These are phyloP conservation scores for Emmelina monodactyla DNA, from an alignment of 2,888 invertebrate genomes.

Conservation along the genomic window DNA sequence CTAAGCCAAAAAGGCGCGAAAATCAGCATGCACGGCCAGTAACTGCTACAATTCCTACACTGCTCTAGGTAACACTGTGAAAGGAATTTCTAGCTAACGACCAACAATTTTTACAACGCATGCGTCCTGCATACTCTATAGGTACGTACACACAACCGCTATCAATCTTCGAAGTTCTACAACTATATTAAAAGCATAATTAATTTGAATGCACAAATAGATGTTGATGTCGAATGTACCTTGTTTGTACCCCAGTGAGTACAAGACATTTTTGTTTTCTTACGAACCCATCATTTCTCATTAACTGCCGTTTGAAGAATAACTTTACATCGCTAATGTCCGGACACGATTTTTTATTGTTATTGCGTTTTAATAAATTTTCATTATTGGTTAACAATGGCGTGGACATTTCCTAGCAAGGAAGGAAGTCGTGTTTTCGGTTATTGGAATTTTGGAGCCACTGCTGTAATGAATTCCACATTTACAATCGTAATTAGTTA, in stretches of 20 bases:
- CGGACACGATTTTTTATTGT: slow-evolving; percentile 65
- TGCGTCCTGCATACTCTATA: slow-evolving; percentile 53
- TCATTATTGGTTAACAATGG: slow-evolving; percentile 52
- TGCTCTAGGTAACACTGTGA: slow-evolving; percentile 25
- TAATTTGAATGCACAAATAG: too few species aligned
- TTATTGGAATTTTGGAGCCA: slow-evolving; percentile 21
- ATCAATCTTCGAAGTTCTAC: too few species aligned
- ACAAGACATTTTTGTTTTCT: slow-evolving; percentile 60
- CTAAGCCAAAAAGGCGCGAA: too few species aligned
- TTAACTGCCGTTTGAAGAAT: slow-evolving; percentile 65
- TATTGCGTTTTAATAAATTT: slow-evolving; percentile 63
- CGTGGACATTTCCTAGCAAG: slow-evolving; percentile 40
- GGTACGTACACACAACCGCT: too few species aligned
- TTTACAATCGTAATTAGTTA: too few species aligned
- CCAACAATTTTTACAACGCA: slow-evolving; percentile 51
- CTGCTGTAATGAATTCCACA: slow-evolving; percentile 8
- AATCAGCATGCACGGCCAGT: too few species aligned
- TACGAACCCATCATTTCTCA: slow-evolving; percentile 66
- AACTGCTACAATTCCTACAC: too few species aligned
- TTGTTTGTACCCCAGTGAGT: slow-evolving; percentile 38
- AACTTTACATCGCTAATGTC: slow-evolving; percentile 62
- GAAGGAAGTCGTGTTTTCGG: slow-evolving; percentile 50
- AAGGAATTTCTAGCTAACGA: slow-evolving; percentile 51
- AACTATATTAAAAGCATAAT: too few species aligned
- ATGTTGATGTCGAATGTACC: slow-evolving; percentile 19